Conservation (phyloP, 1,140 invertebrate genomes). For the Drosophila pachea region DNA sequence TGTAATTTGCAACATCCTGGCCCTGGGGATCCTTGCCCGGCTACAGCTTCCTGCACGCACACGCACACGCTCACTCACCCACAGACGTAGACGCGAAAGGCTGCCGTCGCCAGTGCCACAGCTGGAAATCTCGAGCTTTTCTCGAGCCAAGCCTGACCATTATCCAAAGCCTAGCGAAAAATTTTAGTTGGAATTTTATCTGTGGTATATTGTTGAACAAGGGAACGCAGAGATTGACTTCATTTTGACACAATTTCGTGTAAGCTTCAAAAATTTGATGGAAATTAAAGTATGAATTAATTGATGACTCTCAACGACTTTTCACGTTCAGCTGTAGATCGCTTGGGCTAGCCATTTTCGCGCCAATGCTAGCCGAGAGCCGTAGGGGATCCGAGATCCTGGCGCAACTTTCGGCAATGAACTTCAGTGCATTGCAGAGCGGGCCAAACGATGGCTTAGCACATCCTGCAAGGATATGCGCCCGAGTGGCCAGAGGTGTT, state of each 20-base stretch:
- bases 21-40: conserved; percentile 12
- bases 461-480: conserved; percentile 57
- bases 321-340: too few species aligned
- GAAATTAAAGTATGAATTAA: too few species aligned
- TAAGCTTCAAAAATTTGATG: too few species aligned
- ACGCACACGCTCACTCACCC: background rate
- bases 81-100: too few species aligned
- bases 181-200: too few species aligned
- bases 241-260: too few species aligned
- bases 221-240: too few species aligned
- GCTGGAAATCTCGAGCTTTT: background rate
- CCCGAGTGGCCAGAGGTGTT: conserved; percentile 21
- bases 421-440: conserved; percentile 42
- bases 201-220: too few species aligned
- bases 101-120: background rate
- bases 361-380: background rate
- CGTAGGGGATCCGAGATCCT: background rate
- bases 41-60: conserved; percentile 34
- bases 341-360: background rate
- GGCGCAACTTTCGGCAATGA: conserved; percentile 68
- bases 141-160: background rate
- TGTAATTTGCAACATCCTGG: conserved; percentile 64
- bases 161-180: too few species aligned
- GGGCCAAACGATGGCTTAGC: conserved; percentile 43
- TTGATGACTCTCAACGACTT: too few species aligned